phyloP scores from a whole-genome alignment of 2,888 invertebrate species.

The Drosophila neotestacea region DNA sequence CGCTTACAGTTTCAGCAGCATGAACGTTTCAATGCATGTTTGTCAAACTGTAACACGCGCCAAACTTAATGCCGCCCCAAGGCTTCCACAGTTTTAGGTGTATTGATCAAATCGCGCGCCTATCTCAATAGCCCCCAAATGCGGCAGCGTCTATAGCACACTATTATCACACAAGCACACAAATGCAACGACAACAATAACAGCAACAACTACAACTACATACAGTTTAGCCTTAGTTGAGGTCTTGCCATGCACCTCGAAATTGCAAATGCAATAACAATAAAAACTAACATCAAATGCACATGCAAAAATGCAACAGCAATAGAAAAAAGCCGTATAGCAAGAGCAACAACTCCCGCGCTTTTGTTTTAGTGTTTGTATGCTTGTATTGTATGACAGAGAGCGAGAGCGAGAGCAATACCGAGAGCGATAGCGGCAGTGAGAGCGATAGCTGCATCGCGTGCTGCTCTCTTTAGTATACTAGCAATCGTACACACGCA shows the following conservation, averaged over 20 bases:
- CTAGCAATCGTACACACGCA: constrained; percentile 31
- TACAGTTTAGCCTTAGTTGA: constrained; percentile 76
- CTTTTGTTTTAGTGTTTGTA: constrained; percentile 59
- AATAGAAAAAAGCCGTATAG: constrained; percentile 40
- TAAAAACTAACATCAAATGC: constrained; percentile 61
- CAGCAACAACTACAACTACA: constrained; percentile 40
- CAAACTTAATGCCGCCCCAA: constrained; percentile 64
- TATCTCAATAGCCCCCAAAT: constrained; percentile 79
- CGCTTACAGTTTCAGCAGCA: constrained; percentile 38
- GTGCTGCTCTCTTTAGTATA: constrained; percentile 45
- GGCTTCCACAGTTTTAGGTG: constrained; percentile 65
- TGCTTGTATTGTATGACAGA: constrained; percentile 22
- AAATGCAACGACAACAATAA: constrained; percentile 28
- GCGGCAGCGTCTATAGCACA: constrained; percentile 61
- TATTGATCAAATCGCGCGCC: constrained; percentile 65
- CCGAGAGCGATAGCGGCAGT: constrained; percentile 9
- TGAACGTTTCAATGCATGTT: constrained; percentile 3
- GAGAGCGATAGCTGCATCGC: constrained; percentile 32
- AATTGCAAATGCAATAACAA: constrained; percentile 66
- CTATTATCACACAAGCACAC: constrained; percentile 16
- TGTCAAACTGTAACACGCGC: constrained; percentile 70
- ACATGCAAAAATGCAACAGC: constrained; percentile 62
- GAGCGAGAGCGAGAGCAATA: constrained; percentile 10
- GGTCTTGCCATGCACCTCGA: constrained; percentile 79
- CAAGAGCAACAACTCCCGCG: constrained; percentile 72